phyloP scores from a whole-genome alignment of 2,888 invertebrate genomes.

The Syrista parreyssii region DNA sequence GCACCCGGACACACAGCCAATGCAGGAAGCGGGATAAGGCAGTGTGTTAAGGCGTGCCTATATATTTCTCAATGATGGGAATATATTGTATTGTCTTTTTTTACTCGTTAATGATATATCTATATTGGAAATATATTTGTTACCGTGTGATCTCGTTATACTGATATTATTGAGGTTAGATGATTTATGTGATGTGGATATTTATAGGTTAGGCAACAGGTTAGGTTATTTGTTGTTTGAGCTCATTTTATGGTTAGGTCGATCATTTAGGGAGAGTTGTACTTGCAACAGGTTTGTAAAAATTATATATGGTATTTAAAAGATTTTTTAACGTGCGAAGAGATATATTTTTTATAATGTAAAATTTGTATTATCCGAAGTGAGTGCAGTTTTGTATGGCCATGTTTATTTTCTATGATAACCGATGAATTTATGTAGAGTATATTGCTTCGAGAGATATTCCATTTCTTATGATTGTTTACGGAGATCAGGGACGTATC shows the following conservation, averaged over 20 bases:
- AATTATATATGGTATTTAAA: not conserved
- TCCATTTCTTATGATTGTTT: not conserved
- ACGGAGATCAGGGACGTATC: not conserved
- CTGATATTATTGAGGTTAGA: not conserved
- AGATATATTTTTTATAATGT: not conserved
- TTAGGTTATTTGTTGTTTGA: not conserved
- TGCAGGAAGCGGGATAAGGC: constrained; percentile 29
- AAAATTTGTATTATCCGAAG: not conserved
- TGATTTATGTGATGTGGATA: not conserved
- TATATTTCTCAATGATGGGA: not conserved
- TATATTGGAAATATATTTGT: not conserved
- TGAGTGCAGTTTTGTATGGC: not conserved
- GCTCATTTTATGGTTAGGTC: not conserved
- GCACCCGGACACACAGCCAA: constrained; percentile 37
- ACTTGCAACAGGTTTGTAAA: not conserved
- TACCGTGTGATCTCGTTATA: not conserved
- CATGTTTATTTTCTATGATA: not conserved
- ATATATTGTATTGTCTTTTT: not conserved
- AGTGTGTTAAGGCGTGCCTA: not conserved
- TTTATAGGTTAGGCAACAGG: not conserved
- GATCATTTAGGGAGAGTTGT: not conserved
- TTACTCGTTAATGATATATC: not conserved
- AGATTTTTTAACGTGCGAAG: not conserved
- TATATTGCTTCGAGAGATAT: not conserved
- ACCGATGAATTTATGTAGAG: not conserved